Base-by-base conservation (phyloP, 2,888 invertebrate genomes). In the Listrodromus nycthemerus region DNA sequence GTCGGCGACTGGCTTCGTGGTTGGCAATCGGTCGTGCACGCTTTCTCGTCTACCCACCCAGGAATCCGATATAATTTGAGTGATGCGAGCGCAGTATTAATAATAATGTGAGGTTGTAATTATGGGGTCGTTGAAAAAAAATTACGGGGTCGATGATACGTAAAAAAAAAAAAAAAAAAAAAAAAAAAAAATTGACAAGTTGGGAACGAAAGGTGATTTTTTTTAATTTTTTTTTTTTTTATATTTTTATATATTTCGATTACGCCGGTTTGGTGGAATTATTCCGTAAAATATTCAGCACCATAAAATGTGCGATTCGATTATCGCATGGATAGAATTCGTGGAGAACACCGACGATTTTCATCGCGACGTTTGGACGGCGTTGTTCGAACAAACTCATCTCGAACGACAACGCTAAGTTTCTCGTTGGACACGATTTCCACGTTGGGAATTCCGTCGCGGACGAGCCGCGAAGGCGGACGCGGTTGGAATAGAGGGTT, bases 1-100 rank as follows among this genome's bases (percentile, higher is more conserved):
- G 48, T 48, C 65, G 37, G 8, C n/a, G 73, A n/a, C 33, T 21
- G 66, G 58, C 45, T 70, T 71, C 41, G 58, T 21, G n/a, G 45
- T 19, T 24, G 63, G 67, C 7, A 27, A 16, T 52, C 48, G 21
- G 24, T 16, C 41, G 27, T 8, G 24, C 41, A 19, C 55, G 19
- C 21, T 27, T 13, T 19, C 21, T 37, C 45, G 19, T 7, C 55
- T 21, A 55, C 37, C 21, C 58, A 45, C 24, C 7, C n/a, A 8
- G 58, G 19, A 21, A 65, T 10, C 10, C 21, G 6, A 19, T 37
- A 65, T 37, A 37, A 65, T 41, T 65, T 10, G 19, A 37, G 37
- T 8, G 10, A 65, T 21, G 37, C 19, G 5, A 65, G 21, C 13
- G 4, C 27, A 58, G 24, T 21, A 58, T 58, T 58, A 52, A 52